Evolutionary conservation across 2,113 vertebrate genomes (phyloP), one percentile per base, ranked within the genome.

Genomic region (Macquaria ambigua): DNA sequence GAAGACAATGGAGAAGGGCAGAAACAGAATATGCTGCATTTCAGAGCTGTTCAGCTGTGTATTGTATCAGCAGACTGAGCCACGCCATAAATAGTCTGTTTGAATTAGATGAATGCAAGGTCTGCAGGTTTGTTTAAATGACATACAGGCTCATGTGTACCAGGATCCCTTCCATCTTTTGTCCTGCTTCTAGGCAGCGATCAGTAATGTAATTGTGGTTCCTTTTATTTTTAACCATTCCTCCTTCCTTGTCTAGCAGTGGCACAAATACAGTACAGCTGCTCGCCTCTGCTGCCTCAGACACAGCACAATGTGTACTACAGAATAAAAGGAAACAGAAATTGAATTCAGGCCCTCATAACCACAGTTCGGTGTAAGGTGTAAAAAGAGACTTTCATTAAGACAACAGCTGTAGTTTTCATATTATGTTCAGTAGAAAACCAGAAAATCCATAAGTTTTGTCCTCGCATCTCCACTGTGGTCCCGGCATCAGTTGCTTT

Each of bases 181-280:
- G 64, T 76, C 39, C 23, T 3, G 34, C 59, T 77, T 74, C 58
- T 6, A 77, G 7, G 67, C 52, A 74, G 34, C 39, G 58, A 3
- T 81, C 59, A 31, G 43, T 37, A 25, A 74, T 58, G 62, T 76
- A n/a, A 48, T 67, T 62, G 41, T 61, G 34, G 46, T 34, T 23
- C 20, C 6, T 84, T 84, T 50, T 41, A 71, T 66, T 64, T 82
- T 76, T 31, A 58, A 58, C 74, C 28, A n/a, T 53, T 39, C 31
- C 21, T 77, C 43, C 64, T 21, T 62, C 43, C 5, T 48, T 46
- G 43, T 68, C 61, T 6, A 53, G 37, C 52, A 28, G 48, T 9
- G 46, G 61, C n/a, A 74, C 39, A 64, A 39, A 58, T 28, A 10
- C 23, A 68, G n/a, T 52, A 8, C n/a, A 62, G 31, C 81, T 80